Evolutionary conservation across 2,888 invertebrate species (phyloP).

Genomic region (Augiades crinisus): DNA sequence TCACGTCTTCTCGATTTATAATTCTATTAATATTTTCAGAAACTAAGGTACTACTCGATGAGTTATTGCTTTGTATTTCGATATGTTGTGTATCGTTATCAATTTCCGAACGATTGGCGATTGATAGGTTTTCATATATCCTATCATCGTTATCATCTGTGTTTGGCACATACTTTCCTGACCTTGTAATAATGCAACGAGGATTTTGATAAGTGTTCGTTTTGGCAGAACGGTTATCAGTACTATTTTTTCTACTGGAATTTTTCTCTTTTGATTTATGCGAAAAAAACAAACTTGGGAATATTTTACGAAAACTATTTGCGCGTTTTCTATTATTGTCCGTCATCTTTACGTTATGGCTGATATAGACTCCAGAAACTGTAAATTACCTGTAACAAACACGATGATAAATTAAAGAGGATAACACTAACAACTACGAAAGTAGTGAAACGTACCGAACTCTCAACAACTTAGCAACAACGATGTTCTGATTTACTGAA

Average conservation of each 20-base stretch:
- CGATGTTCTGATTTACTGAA: too few species aligned
- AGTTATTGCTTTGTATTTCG: constrained; percentile 53
- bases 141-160: constrained; percentile 46
- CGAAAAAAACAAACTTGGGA: constrained; percentile 62
- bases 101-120: constrained; percentile 36
- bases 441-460: too few species aligned
- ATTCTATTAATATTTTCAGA: constrained; percentile 54
- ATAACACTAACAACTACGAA: too few species aligned
- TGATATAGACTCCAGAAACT: neutral
- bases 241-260: constrained; percentile 43
- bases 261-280: constrained; percentile 59
- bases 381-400: constrained; percentile 37
- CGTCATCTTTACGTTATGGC: constrained; percentile 44
- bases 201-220: constrained; percentile 63
- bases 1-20: constrained; percentile 25
- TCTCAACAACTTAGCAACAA: too few species aligned
- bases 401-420: too few species aligned
- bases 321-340: constrained; percentile 60
- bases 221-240: constrained; percentile 36
- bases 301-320: constrained; percentile 64
- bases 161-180: constrained; percentile 42
- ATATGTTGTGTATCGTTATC: constrained; percentile 43
- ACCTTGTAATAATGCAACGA: constrained; percentile 43
- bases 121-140: constrained; percentile 68
- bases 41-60: constrained; percentile 67